Conservation (phyloP, 2,888 invertebrate genomes). For the Lasioglossum lativentre region DNA sequence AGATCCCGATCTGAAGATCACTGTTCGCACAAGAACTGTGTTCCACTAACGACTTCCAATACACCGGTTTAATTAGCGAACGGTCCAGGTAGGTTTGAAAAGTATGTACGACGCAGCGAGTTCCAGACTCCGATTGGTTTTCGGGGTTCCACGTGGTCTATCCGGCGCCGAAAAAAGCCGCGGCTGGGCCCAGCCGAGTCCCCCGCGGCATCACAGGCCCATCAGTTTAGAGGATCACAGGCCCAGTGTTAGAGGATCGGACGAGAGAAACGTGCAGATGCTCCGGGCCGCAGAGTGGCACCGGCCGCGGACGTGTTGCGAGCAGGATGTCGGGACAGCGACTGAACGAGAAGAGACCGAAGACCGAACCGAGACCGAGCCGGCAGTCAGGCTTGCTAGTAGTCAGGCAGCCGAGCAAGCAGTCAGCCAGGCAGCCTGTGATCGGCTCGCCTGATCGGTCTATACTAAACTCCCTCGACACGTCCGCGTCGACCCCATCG, state of each 20-base stretch:
- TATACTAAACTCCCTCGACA: constrained; percentile 39
- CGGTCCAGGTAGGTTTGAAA: background rate
- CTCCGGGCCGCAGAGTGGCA: background rate
- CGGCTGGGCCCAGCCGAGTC: constrained; percentile 15
- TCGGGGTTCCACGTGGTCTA: constrained; percentile 49
- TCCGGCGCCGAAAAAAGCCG: constrained; percentile 33
- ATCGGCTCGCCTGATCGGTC: constrained; percentile 27
- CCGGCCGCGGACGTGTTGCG: constrained; percentile 61
- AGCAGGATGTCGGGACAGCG: constrained; percentile 70
- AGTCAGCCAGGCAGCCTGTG: constrained; percentile 35
- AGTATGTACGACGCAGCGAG: no score
- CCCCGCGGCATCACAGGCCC: constrained; percentile 44
- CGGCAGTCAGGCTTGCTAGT: constrained; percentile 32
- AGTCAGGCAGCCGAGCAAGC: constrained; percentile 39
- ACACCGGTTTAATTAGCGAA: background rate
- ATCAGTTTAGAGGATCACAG: constrained; percentile 11
- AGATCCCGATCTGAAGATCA: constrained; percentile 5
- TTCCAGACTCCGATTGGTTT: background rate
- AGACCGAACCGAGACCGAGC: constrained; percentile 38
- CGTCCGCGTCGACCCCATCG: background rate
- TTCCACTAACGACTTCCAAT: background rate
- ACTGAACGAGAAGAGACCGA: constrained; percentile 69
- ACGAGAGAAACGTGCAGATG: constrained; percentile 34
- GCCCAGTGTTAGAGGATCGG: background rate
- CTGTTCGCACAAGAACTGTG: constrained; percentile 3